Base-by-base conservation (phyloP, 1,140 invertebrate genomes). In the Sinella curviseta region DNA sequence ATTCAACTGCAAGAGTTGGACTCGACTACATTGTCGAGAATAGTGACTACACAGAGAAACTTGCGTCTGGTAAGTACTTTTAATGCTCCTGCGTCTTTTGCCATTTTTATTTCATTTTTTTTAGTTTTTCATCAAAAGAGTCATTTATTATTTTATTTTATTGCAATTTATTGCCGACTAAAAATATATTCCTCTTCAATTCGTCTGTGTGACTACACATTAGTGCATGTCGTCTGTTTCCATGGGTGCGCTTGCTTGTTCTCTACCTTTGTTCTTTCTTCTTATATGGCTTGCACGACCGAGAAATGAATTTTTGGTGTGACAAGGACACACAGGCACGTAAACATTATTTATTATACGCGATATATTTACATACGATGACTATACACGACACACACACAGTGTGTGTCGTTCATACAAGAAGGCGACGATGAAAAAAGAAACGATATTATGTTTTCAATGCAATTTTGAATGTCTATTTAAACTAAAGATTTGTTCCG, bases 21-120 rank as follows among this genome's bases (percentile, higher is more conserved):
- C 90, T 97, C 86, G 95, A 97, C 89, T 96, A 95, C 87, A 96
- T 97, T 86, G 94, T 97, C 77, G 94, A 96, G 86, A 95, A 96
- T 88, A 92, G 92, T 81, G 95, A 96, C 87, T 97, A 97, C 88
- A 94, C 95, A 82, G 90, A 91, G 76, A 96, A 97, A 88, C 91
- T 97, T 85, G 95, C 95, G 54, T 92, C 90, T 85, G 92, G 92
- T 93, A 89, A 88, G 86, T 86, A 26, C 3, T 75, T 31, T 28
- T 34, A 34, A 34, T 74, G 60, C 60, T 30, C n/a, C 24, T 33
- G 1, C 39, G 14, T 30, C 36, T 12, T 54, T 26, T 76, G 33
- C 24, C 39, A 76, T 54, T 28, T 31, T 31, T 67, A 24, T 67
- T 74, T 36, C 30, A 14, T 26, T 74, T 74, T 34, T 33, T 8